Percentiles rank a stretch among this genome's conserved stretches.
phyloP scores from a whole-genome alignment of 2,888 invertebrate genomes.

The Epirrhoe tristata region DNA sequence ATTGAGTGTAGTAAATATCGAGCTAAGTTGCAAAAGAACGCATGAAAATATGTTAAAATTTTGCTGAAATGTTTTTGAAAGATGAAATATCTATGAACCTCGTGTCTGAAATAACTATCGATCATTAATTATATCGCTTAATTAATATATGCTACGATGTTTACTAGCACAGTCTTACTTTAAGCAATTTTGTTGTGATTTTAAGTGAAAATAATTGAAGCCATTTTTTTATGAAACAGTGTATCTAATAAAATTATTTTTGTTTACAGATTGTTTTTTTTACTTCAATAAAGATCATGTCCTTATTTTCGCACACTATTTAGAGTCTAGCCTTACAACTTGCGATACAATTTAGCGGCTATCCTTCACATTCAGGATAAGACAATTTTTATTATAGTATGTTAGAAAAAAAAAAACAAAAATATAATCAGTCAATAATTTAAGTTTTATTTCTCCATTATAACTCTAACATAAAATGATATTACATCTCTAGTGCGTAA shows the following conservation, averaged over 20 bases:
- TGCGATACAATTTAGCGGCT: too few relatives aligned
- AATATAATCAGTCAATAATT: slow-evolving; percentile 72
- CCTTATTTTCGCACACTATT: too few relatives aligned
- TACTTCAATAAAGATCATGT: neutral
- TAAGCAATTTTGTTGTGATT: slow-evolving; percentile 62
- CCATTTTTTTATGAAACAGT: slow-evolving; percentile 63
- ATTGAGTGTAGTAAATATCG: slow-evolving; percentile 36
- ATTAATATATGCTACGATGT: slow-evolving; percentile 47
- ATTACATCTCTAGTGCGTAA: slow-evolving; percentile 66
- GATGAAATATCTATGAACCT: slow-evolving; percentile 6
- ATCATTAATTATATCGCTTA: slow-evolving; percentile 14
- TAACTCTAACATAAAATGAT: slow-evolving; percentile 64
- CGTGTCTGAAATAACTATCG: slow-evolving; percentile 4
- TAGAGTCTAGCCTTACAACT: too few relatives aligned
- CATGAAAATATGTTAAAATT: slow-evolving; percentile 3
- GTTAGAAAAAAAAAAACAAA: too few relatives aligned
- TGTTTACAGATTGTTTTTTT: slow-evolving; percentile 47
- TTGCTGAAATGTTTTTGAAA: slow-evolving; percentile 11
- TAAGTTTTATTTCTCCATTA: slow-evolving; percentile 67
- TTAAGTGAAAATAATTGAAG: slow-evolving; percentile 69
- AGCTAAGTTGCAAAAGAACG: neutral
- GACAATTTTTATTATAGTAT: too few relatives aligned
- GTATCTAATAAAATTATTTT: slow-evolving; percentile 72
- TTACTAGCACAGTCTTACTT: slow-evolving; percentile 45
- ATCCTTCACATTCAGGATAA: neutral